A percentile compares a stretch with the other conserved stretches of the same genome.
phyloP scores from a whole-genome alignment of 2,113 vertebrate species.

The Aix galericulata region DNA sequence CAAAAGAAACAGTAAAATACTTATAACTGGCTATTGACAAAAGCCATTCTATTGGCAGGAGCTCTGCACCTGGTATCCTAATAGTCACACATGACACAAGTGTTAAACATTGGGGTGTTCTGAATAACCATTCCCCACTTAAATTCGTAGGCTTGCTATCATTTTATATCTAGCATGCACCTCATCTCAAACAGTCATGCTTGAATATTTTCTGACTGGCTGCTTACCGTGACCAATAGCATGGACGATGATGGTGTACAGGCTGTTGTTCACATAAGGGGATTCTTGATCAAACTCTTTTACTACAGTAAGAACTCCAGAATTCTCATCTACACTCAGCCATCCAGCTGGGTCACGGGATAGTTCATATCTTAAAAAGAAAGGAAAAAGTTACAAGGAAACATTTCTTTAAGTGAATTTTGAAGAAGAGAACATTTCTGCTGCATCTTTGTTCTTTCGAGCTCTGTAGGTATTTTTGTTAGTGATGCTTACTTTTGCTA shows the following conservation, averaged over 20 bases:
- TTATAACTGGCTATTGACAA: background rate
- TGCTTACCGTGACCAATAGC: slow-evolving; percentile 80
- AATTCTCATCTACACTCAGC: slow-evolving; percentile 75
- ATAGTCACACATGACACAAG: background rate
- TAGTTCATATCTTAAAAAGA: slow-evolving; percentile 69
- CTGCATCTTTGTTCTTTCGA: background rate
- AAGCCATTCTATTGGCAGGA: background rate
- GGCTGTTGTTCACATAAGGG: slow-evolving; percentile 52
- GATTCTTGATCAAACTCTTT: slow-evolving; percentile 82
- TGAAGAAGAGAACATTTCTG: background rate
- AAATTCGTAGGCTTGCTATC: background rate
- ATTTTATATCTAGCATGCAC: background rate
- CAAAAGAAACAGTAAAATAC: background rate
- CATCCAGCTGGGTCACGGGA: slow-evolving; percentile 75
- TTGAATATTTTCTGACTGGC: background rate
- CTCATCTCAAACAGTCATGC: background rate
- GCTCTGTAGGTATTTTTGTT: background rate
- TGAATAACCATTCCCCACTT: background rate
- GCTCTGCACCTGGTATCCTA: background rate
- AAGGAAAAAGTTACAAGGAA: background rate
- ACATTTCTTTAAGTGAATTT: background rate
- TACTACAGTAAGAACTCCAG: slow-evolving; percentile 72
- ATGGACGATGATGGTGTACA: slow-evolving; percentile 72
- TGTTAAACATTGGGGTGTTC: background rate
- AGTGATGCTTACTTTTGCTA: background rate